A percentile compares a stretch with the other conserved stretches of the same genome.
phyloP scores from a whole-genome alignment of 2,113 vertebrate species.

The Eira barbara region DNA sequence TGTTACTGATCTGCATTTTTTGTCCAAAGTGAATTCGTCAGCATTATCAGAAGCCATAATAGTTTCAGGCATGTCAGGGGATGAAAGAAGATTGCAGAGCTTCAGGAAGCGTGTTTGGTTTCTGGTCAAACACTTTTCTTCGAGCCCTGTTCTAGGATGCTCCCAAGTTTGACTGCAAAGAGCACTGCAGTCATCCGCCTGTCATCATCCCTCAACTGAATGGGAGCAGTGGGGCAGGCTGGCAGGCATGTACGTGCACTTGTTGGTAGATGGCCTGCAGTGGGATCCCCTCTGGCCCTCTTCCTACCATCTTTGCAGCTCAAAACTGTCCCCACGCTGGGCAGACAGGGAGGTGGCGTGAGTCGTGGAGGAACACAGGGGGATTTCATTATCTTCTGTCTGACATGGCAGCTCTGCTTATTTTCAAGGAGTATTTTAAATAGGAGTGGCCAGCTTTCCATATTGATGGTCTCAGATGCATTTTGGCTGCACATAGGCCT shows the following conservation, averaged over 20 bases:
- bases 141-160: not conserved
- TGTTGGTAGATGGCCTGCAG: not conserved
- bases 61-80: not conserved
- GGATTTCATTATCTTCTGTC: not conserved
- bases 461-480: not conserved
- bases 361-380: not conserved
- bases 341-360: not conserved
- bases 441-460: not conserved
- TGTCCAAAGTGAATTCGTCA: not conserved
- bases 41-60: not conserved
- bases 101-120: not conserved
- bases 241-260: not conserved
- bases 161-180: not conserved
- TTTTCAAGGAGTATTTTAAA: not conserved
- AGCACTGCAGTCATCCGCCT: not conserved
- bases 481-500: not conserved
- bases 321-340: not conserved
- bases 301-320: not conserved
- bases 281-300: not conserved
- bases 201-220: not conserved
- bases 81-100: slow-evolving; percentile 14
- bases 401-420: not conserved
- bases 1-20: not conserved
- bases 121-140: not conserved
- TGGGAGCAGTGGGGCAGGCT: not conserved